Evolutionary conservation across 2,113 vertebrate species (phyloP).

Genomic region (Oplegnathus fasciatus): DNA sequence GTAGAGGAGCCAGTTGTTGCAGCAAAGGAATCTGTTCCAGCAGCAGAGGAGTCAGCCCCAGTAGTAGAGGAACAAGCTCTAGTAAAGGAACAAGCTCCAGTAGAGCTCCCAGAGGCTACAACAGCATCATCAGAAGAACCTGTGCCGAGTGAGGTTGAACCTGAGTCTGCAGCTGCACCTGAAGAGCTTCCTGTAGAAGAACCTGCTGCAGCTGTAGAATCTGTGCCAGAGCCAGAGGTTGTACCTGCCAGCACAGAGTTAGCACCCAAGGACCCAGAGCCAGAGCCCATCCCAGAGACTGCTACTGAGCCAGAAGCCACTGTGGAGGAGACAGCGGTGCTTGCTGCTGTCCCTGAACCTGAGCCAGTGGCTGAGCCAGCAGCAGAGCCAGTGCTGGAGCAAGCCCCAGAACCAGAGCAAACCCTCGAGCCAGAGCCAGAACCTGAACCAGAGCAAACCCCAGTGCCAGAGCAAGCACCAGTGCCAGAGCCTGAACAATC

Average conservation of each 20-base stretch:
- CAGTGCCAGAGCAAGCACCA: slow-evolving; percentile 42
- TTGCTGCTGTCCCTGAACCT: slow-evolving; percentile 37
- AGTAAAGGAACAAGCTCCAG: background rate
- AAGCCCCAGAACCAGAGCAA: slow-evolving; percentile 38
- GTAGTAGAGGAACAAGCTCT: slow-evolving; percentile 6
- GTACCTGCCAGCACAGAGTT: slow-evolving; percentile 17
- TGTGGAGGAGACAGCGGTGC: slow-evolving; percentile 55
- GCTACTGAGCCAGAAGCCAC: slow-evolving; percentile 57
- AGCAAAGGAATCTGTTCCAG: background rate
- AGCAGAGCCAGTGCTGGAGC: slow-evolving; percentile 29
- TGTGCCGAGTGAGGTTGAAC: slow-evolving; percentile 30
- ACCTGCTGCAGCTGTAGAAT: slow-evolving; percentile 31
- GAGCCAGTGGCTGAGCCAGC: slow-evolving; percentile 39
- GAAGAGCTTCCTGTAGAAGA: slow-evolving; percentile 53
- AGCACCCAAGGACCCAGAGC: slow-evolving; percentile 29
- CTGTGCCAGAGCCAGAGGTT: slow-evolving; percentile 43
- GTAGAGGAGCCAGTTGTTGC: background rate
- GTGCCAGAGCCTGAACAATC: slow-evolving; percentile 7
- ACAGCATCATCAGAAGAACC: slow-evolving; percentile 47
- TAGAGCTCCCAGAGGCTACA: slow-evolving; percentile 6
- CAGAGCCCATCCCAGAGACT: slow-evolving; percentile 62
- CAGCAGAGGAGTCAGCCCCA: slow-evolving; percentile 13
- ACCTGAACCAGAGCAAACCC: slow-evolving; percentile 22
- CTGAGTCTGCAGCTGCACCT: slow-evolving; percentile 37
- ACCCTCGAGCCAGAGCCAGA: slow-evolving; percentile 33